These are phyloP conservation scores for Quadroppia sp. DNA, from an alignment of 2,888 invertebrate genomes.

Conservation along the genomic window DNA sequence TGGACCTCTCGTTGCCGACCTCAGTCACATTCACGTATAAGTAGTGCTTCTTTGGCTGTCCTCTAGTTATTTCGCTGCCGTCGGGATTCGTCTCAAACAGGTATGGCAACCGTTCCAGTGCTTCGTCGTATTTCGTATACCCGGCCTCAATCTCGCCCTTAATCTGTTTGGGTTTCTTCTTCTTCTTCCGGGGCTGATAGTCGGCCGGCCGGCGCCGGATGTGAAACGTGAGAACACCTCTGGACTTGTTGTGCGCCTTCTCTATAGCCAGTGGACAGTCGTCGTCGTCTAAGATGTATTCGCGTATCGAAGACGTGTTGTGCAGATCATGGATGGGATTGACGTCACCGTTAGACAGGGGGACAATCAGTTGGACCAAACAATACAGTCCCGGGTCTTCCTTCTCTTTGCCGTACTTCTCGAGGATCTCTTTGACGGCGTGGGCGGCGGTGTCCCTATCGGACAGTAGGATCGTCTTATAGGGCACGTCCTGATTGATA, in stretches of 20 bases:
- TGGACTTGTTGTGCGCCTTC: slow-evolving; percentile 55
- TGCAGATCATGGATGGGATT: slow-evolving; percentile 13
- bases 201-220: slow-evolving; percentile 87
- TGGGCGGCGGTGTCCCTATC: slow-evolving; percentile 85
- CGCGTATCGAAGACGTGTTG: slow-evolving; percentile 52
- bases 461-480: slow-evolving; percentile 91
- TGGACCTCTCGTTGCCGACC: slow-evolving; percentile 65
- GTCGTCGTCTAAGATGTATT: slow-evolving; percentile 92
- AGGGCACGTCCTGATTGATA: slow-evolving; percentile 91
- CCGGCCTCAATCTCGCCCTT: slow-evolving; percentile 43
- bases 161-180: slow-evolving; percentile 63
- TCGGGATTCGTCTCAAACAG: slow-evolving; percentile 75
- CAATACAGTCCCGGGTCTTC: slow-evolving; percentile 88
- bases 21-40: slow-evolving; percentile 65
- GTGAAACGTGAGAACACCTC: slow-evolving; percentile 95
- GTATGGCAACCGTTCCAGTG: slow-evolving; percentile 58
- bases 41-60: slow-evolving; percentile 57
- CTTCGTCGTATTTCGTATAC: slow-evolving; percentile 40
- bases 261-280: slow-evolving; percentile 89
- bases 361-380: slow-evolving; percentile 74
- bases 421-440: slow-evolving; percentile 91
- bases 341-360: slow-evolving; percentile 41
- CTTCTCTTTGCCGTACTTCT: slow-evolving; percentile 89
- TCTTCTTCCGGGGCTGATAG: slow-evolving; percentile 78
- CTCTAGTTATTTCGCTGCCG: slow-evolving; percentile 56